Evolutionary conservation across 2,888 invertebrate genomes (phyloP).

Genomic region (Mesorhabditis sp.): DNA sequence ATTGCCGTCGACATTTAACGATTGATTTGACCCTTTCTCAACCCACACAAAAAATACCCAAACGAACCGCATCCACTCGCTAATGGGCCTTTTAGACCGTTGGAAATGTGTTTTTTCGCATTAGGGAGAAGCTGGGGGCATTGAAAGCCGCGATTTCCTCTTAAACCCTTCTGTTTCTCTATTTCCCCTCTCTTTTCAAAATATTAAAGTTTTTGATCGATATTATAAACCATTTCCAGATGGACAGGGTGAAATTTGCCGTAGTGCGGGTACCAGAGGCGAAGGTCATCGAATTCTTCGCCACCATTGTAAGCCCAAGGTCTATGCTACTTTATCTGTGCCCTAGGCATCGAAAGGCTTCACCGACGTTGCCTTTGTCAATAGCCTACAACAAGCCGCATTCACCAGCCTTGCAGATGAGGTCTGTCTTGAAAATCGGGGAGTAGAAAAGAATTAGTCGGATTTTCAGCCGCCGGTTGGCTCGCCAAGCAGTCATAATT

Average conservation of each 20-base stretch:
- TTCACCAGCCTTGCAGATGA: constrained; percentile 3
- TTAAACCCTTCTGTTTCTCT: too few species aligned
- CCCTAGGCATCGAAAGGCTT: constrained; percentile 1
- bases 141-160: too few species aligned
- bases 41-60: too few species aligned
- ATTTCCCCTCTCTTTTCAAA: too few species aligned
- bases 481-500: not conserved
- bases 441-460: not conserved
- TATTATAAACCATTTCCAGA: not conserved
- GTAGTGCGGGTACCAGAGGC: not conserved
- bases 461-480: constrained; percentile 5
- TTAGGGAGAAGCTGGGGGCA: too few species aligned
- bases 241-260: constrained; percentile 2
- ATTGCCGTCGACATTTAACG: too few species aligned
- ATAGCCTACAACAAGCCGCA: constrained; percentile 3
- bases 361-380: constrained; percentile 4
- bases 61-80: too few species aligned
- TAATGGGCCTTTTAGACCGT: too few species aligned
- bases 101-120: too few species aligned
- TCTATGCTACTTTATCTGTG: not conserved
- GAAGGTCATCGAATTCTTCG: constrained; percentile 6
- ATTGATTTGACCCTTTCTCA: too few species aligned
- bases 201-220: too few species aligned
- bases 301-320: not conserved
- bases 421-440: not conserved